Evolutionary conservation across 1,140 invertebrate genomes (phyloP).

Genomic region (Leptinotarsa defecta): DNA sequence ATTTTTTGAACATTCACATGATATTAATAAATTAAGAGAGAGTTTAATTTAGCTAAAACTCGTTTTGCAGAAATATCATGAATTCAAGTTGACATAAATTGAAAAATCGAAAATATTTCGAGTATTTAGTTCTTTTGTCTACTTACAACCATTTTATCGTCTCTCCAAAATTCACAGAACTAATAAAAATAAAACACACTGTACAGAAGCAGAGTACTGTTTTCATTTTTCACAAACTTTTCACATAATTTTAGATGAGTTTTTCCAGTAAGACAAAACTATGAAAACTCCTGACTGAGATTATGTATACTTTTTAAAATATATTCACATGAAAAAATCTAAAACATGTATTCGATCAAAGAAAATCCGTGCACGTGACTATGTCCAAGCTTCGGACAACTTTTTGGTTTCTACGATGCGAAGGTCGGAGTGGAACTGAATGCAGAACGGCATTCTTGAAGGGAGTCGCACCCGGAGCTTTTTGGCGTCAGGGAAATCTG

Average conservation of each 20-base stretch:
- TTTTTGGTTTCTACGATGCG: constrained; percentile 27
- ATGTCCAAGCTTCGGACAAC: constrained; percentile 1
- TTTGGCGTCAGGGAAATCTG: constrained; percentile 26
- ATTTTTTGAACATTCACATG: too few relatives aligned
- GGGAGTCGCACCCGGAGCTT: constrained; percentile 10
- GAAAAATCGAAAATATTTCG: too few relatives aligned
- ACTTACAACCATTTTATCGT: constrained; percentile 40
- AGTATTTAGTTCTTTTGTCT: too few relatives aligned
- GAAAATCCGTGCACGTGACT: constrained; percentile 26
- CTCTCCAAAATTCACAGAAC: constrained; percentile 25
- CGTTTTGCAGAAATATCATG: too few relatives aligned
- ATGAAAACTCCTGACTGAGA: not conserved
- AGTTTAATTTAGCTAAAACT: too few relatives aligned
- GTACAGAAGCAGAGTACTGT: constrained; percentile 8
- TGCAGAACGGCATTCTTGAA: constrained; percentile 26
- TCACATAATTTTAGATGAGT: not conserved
- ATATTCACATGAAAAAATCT: not conserved
- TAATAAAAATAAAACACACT: constrained; percentile 33
- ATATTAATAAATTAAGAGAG: too few relatives aligned
- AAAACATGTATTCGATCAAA: not conserved
- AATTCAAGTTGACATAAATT: too few relatives aligned
- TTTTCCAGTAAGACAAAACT: not conserved
- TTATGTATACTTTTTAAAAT: not conserved
- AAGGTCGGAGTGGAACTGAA: constrained; percentile 32
- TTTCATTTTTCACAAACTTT: constrained; percentile 9